phyloP scores from a whole-genome alignment of 2,888 invertebrate genomes.

The Resseliella maxima region DNA sequence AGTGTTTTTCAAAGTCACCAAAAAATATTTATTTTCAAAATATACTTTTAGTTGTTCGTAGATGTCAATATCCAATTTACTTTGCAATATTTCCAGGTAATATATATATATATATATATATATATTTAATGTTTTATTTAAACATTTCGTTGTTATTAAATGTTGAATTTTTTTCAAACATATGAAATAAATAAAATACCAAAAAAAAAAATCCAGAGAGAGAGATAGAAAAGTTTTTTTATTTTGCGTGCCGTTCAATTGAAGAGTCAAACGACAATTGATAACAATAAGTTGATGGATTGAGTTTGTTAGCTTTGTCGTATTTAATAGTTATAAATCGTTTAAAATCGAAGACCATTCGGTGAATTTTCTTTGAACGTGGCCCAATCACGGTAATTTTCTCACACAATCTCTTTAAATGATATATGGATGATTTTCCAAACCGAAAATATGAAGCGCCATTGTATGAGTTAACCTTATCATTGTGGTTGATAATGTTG shows the following conservation, averaged over 20 bases:
- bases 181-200: not conserved
- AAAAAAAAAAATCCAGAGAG: not conserved
- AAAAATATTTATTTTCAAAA: too few relatives aligned
- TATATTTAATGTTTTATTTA: too few relatives aligned
- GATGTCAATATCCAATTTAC: too few relatives aligned
- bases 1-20: too few relatives aligned
- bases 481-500: not conserved
- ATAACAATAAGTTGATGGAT: slow-evolving; percentile 8
- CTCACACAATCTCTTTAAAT: slow-evolving; percentile 32
- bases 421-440: not conserved
- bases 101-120: too few relatives aligned
- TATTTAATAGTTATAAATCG: slow-evolving; percentile 11
- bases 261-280: slow-evolving; percentile 46
- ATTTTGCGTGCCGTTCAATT: slow-evolving; percentile 18
- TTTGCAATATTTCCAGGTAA: too few relatives aligned
- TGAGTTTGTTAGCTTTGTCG: not conserved
- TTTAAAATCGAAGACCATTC: slow-evolving; percentile 33
- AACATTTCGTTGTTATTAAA: too few relatives aligned
- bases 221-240: not conserved
- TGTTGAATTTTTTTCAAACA: too few relatives aligned
- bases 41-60: too few relatives aligned
- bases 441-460: not conserved
- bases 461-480: not conserved
- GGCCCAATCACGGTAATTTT: slow-evolving; percentile 54
- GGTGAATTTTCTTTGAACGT: slow-evolving; percentile 9